Evolutionary conservation across 2,888 invertebrate species (phyloP).

Genomic region (Hedychridium roseum): DNA sequence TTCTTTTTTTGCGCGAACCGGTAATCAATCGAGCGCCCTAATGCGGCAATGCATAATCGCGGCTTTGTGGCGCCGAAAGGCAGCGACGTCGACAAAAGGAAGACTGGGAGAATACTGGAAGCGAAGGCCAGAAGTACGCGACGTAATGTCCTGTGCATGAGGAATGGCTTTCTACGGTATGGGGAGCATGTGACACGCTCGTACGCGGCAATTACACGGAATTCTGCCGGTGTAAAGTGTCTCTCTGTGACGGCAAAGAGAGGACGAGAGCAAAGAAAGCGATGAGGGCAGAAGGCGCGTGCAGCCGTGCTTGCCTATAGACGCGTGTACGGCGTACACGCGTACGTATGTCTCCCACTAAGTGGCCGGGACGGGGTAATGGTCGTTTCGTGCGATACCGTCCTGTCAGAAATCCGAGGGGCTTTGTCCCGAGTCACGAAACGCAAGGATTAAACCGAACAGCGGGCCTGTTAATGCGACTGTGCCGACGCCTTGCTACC

Average conservation of each 20-base stretch:
- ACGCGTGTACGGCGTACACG: conserved; percentile 1
- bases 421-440: conserved; percentile 63
- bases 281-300: no score
- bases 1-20: conserved; percentile 40
- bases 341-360: conserved; percentile 20
- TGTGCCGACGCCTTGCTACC: conserved; percentile 39
- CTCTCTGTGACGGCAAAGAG: no score
- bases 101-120: no score
- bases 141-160: no score
- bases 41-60: conserved; percentile 50
- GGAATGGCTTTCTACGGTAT: no score
- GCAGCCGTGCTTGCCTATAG: conserved; percentile 6
- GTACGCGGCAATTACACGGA: no score
- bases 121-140: no score
- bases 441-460: conserved; percentile 60
- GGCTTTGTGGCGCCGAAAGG: conserved; percentile 42
- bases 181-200: no score
- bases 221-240: no score
- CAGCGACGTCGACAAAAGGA: no score
- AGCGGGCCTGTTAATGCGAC: conserved; percentile 52
- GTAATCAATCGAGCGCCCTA: conserved; percentile 55
- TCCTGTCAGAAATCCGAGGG: conserved; percentile 62
- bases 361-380: conserved; percentile 48
- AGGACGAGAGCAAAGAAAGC: no score
- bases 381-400: conserved; percentile 61